phyloP scores from a whole-genome alignment of 2,888 invertebrate species.

The Volucella bombylans region DNA sequence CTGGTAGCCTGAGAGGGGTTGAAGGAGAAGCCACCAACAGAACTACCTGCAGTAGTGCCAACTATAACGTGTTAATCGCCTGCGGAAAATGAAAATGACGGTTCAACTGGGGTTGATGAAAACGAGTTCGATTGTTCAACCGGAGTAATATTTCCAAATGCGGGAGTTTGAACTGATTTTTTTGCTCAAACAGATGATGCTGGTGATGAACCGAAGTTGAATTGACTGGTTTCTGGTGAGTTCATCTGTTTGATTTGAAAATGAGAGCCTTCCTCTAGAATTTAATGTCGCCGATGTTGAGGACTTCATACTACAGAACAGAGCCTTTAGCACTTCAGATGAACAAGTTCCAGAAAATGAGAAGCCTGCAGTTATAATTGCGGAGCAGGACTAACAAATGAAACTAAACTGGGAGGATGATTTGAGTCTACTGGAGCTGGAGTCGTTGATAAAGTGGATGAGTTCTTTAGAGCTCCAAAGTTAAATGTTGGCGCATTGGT shows the following conservation, averaged over 20 bases:
- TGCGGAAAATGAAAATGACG: slow-evolving; percentile 30
- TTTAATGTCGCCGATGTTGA: slow-evolving; percentile 24
- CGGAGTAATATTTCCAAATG: slow-evolving; percentile 40
- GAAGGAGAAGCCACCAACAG: slow-evolving; percentile 72
- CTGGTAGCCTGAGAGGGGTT: slow-evolving; percentile 33
- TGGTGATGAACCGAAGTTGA: slow-evolving; percentile 45
- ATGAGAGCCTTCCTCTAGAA: slow-evolving; percentile 34
- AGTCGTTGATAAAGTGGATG: slow-evolving; percentile 8
- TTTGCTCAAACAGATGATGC: neutral
- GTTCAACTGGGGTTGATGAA: slow-evolving; percentile 28
- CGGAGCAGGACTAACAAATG: slow-evolving; percentile 10
- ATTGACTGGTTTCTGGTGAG: slow-evolving; percentile 17
- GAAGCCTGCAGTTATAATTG: slow-evolving; percentile 49
- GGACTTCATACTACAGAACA: slow-evolving; percentile 32
- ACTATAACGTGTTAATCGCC: slow-evolving; percentile 39
- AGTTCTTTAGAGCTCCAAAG: slow-evolving; percentile 45
- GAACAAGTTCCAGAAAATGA: slow-evolving; percentile 28
- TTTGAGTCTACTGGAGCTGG: neutral
- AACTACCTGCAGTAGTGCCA: slow-evolving; percentile 11
- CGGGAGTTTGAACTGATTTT: slow-evolving; percentile 4
- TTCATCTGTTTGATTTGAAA: slow-evolving; percentile 15
- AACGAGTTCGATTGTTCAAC: slow-evolving; percentile 55
- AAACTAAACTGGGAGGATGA: neutral
- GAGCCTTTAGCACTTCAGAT: slow-evolving; percentile 26
- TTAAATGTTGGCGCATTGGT: slow-evolving; percentile 34